Base-by-base conservation (phyloP, 1,140 invertebrate genomes). In the Melitaea cinxia region DNA sequence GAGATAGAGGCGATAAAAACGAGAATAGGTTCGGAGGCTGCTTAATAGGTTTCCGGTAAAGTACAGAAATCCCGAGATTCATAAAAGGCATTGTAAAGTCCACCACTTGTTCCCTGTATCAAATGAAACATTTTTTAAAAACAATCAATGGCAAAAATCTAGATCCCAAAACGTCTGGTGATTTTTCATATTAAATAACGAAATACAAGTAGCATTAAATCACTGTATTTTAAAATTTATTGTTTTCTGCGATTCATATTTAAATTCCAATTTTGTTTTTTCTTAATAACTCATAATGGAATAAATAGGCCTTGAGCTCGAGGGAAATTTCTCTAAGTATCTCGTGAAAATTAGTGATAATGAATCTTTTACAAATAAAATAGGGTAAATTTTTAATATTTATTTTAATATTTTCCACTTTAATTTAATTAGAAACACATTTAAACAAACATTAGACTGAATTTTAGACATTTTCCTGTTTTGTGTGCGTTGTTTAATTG, bases 1-100 rank as follows among this genome's bases (percentile, higher is more conserved):
- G 88, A 9, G 97, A 98, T 1, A 99, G 91, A 0, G 98, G 98
- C n/a, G 96, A 97, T 56, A 98, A 92, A 84, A 99, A 99, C 0
- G 96, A 98, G 91, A 99, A 97, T 58, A 98, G 91, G 91, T 97
- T 97, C 0, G 97, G 97, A 0, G 96, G 95, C 83, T 98, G 96
- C 78, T 97, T 97, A 58, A 96, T 95, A 0, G 97, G 97, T 78
- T 97, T 97, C 55, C 96, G 93, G 88, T 98, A 97, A n/a, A 99
- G 90, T 82, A 99, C 98, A 21, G 96, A 97, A 56, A 98, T 97
- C 9, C 96, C 97, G 55, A 98, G 92, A 89, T 98, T 98, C 97
- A 98, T 98, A 83, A 98, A 99, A 0, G 97, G 97, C 94, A 97
- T 97, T 6, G 97, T 98, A 83, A 98, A 99, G 88, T 98, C 97